Base-by-base conservation (phyloP, 2,888 invertebrate genomes). In the Drymonia ruficornis region DNA sequence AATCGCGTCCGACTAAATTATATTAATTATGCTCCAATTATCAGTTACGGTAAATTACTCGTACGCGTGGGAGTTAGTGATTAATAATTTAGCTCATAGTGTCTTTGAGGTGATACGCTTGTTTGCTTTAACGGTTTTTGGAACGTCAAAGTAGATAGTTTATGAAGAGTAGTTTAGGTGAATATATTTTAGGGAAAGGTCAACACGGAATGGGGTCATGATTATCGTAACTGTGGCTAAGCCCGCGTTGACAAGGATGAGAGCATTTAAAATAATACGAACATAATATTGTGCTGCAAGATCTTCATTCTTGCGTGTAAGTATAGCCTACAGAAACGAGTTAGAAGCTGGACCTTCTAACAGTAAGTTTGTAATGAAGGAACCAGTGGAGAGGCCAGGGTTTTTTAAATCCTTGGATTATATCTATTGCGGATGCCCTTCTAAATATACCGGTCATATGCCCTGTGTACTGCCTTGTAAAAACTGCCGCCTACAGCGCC, bases 151-250 rank as follows among this genome's bases (percentile, higher is more conserved):
- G 40, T 55, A 58, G 61, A 67, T 60, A 54, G 50, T 61, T 61
- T 61, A 53, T 47, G 46, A 58, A 56, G 61, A 50, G 12, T 59
- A 68, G 67, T 61, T 67, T 61, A 49, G 59, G 29, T 34, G 49
- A 63, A 72, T 69, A 70, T 70, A 70, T 74, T 72, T 66, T 75
- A 72, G 71, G 55, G 59, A 55, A 65, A 73, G 72, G 76, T 59
- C 68, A 68, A 62, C 52, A 54, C 56, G 64, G 55, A 72, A 72
- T 67, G 53, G 58, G 74, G 74, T 67, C 74, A 76, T 55, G 69
- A 63, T 69, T 67, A 65, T 63, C 68, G 73, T 64, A 71, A 77
- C 70, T 72, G 40, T 48, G 16, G 42, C 19, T 36, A 13, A 29
- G 47, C 52, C 43, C 56, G 43, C 31, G 56, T 50, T 49, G 63